phyloP scores from a whole-genome alignment of 2,113 vertebrate genomes.

The Lophius piscatorius region DNA sequence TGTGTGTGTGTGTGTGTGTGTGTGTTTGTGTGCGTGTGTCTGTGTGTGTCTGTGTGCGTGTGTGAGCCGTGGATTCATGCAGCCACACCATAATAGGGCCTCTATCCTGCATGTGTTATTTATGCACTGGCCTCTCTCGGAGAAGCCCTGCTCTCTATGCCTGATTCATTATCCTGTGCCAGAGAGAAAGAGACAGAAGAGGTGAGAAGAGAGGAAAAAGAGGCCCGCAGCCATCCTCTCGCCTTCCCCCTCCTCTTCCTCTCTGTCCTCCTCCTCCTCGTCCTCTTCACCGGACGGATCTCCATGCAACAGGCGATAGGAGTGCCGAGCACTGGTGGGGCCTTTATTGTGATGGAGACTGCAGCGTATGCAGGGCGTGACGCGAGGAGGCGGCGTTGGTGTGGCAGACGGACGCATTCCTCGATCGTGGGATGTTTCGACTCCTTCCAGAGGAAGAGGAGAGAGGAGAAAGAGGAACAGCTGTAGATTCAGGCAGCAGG shows the following conservation, averaged over 20 bases:
- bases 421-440: conserved; percentile 44
- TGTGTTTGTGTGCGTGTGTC: conserved; percentile 16
- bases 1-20: conserved; percentile 21
- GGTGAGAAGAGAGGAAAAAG: conserved; percentile 29
- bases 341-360: conserved; percentile 72
- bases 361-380: conserved; percentile 65
- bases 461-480: neutral
- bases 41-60: conserved; percentile 12
- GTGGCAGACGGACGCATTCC: conserved; percentile 43
- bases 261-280: conserved; percentile 13
- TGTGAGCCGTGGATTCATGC: conserved; percentile 34
- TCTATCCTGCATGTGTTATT: conserved; percentile 72
- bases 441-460: conserved; percentile 5
- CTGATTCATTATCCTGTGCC: conserved; percentile 76
- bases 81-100: conserved; percentile 44
- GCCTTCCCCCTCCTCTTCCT: conserved; percentile 10
- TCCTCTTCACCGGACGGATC: conserved; percentile 51
- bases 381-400: conserved; percentile 53
- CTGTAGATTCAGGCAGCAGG: conserved; percentile 1
- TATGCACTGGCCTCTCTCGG: conserved; percentile 75
- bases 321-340: conserved; percentile 40
- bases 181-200: conserved; percentile 33
- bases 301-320: conserved; percentile 41
- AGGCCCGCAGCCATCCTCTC: conserved; percentile 10
- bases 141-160: conserved; percentile 63